Conservation (phyloP, 2,113 vertebrate species). For the Bothrops jararaca region DNA sequence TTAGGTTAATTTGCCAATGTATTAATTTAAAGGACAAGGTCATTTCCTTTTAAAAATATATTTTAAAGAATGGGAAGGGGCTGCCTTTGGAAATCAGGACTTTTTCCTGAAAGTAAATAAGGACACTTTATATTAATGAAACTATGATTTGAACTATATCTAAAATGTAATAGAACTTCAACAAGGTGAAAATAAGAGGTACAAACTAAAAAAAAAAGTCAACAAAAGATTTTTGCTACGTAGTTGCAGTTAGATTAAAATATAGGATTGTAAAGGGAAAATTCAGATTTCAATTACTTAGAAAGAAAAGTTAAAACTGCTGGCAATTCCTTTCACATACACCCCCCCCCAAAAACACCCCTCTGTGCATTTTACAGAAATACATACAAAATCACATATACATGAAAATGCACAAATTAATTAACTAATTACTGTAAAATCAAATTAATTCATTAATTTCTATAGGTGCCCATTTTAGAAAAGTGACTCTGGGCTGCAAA, state of each 20-base stretch:
- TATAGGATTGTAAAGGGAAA: neutral
- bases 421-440: neutral
- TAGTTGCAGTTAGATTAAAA: neutral
- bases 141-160: neutral
- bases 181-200: neutral
- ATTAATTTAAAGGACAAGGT: slow-evolving; percentile 23
- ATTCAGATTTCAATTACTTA: neutral
- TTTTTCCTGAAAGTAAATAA: slow-evolving; percentile 39
- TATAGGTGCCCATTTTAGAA: neutral
- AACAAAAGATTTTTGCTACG: neutral
- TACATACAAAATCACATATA: neutral
- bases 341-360: neutral
- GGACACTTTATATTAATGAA: neutral
- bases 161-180: neutral
- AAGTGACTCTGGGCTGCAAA: neutral
- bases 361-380: neutral
- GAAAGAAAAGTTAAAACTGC: neutral
- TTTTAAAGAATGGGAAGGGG: slow-evolving; percentile 32
- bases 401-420: neutral
- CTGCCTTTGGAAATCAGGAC: slow-evolving; percentile 32
- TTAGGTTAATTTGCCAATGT: slow-evolving; percentile 16
- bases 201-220: neutral
- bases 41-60: slow-evolving; percentile 34
- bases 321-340: neutral
- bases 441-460: neutral